Evolutionary conservation across 2,888 invertebrate species (phyloP).

Genomic region (Trichacis sp.): DNA sequence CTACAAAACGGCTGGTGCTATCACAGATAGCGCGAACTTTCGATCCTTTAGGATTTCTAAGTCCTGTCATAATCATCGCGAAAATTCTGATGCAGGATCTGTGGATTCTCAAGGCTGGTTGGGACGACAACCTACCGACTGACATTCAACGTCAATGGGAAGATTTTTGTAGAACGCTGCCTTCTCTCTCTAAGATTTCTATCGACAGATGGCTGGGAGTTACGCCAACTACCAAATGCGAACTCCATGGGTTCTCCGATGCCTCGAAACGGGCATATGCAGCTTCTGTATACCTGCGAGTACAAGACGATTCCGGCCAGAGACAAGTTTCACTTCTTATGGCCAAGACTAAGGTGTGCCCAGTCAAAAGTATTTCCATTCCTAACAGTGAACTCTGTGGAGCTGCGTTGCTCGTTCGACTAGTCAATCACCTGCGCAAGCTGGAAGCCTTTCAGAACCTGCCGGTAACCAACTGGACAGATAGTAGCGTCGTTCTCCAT

Average conservation of each 20-base stretch:
- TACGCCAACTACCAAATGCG: not conserved
- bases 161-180: too few relatives aligned
- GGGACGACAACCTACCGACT: conserved; percentile 16
- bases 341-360: not conserved
- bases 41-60: conserved; percentile 31
- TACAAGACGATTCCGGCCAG: not conserved
- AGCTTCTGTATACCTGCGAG: conserved; percentile 16
- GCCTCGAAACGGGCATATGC: conserved; percentile 21
- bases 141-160: not conserved
- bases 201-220: not conserved
- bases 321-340: not conserved
- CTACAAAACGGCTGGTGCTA: too few relatives aligned
- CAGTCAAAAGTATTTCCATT: not conserved
- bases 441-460: not conserved
- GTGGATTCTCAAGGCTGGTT: conserved; percentile 19
- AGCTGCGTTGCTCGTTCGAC: not conserved
- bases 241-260: conserved; percentile 29
- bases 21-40: conserved; percentile 30
- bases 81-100: conserved; percentile 31
- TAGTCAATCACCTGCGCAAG: not conserved
- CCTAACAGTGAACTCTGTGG: not conserved
- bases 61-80: conserved; percentile 24
- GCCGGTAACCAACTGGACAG: not conserved
- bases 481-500: not conserved
- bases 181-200: not conserved